Conservation (phyloP, 2,888 invertebrate species). For the Stratiomys singularior region DNA sequence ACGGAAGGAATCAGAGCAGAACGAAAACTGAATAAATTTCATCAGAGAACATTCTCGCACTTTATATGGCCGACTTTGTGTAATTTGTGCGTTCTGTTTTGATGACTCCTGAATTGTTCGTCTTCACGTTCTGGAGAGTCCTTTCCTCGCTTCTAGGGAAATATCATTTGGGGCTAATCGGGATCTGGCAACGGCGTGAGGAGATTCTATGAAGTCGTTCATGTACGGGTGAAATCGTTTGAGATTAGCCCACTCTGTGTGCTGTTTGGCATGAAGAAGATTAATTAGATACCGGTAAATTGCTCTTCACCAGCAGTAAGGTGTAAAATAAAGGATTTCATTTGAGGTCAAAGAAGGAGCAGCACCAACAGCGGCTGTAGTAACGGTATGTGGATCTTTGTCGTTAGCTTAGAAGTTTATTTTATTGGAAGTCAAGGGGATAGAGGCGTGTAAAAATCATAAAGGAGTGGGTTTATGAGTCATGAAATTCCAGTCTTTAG, state of each 20-base stretch:
- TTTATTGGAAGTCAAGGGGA: no score
- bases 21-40: slow-evolving; percentile 3
- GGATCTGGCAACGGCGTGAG: no score
- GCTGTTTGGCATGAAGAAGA: background rate
- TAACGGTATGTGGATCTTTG: no score
- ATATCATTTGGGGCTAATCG: background rate
- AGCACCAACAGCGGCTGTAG: no score
- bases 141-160: background rate
- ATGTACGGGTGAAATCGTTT: background rate
- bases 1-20: background rate
- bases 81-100: background rate
- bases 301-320: background rate
- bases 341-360: no score
- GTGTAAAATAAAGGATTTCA: slow-evolving; percentile 7
- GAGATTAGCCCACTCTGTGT: background rate
- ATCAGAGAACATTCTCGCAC: background rate
- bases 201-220: background rate
- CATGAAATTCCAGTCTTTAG: no score
- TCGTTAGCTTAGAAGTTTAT: no score
- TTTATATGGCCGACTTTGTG: background rate
- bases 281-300: background rate
- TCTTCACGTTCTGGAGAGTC: background rate
- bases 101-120: background rate
- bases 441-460: no score
- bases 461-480: no score